Conservation (phyloP, 2,113 vertebrate species). For the Oreamnos americanus region DNA sequence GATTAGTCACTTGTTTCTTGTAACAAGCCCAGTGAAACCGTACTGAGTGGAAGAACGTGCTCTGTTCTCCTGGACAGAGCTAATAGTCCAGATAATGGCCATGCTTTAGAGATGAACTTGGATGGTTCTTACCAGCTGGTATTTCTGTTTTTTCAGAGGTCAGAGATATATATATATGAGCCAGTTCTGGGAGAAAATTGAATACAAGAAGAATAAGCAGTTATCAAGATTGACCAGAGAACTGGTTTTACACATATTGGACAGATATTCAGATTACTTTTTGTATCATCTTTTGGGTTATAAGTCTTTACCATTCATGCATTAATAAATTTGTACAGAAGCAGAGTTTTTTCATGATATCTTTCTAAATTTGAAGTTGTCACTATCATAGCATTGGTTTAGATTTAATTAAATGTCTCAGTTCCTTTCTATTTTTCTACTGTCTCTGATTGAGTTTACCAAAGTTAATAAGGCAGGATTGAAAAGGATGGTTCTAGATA, state of each 20-base stretch:
- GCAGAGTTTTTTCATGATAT: background rate
- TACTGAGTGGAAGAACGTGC: background rate
- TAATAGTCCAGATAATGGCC: background rate
- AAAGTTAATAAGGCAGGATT: background rate
- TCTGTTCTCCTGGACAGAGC: background rate
- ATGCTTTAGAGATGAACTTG: background rate
- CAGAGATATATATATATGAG: background rate
- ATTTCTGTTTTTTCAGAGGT: background rate
- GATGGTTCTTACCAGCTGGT: background rate
- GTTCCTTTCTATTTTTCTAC: conserved; percentile 1
- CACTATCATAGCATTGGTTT: background rate
- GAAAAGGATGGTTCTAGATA: background rate
- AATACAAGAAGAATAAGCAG: background rate
- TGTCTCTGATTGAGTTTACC: background rate
- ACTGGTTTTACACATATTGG: background rate
- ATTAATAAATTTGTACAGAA: background rate
- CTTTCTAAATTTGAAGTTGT: background rate
- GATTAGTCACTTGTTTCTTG: background rate
- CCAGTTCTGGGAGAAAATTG: background rate
- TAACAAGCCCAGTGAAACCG: background rate
- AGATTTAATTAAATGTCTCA: background rate
- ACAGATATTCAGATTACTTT: background rate
- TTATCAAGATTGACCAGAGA: background rate
- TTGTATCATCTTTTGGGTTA: background rate
- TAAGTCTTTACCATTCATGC: background rate